phyloP scores from a whole-genome alignment of 2,113 vertebrate genomes.

The Crotalus horridus region DNA sequence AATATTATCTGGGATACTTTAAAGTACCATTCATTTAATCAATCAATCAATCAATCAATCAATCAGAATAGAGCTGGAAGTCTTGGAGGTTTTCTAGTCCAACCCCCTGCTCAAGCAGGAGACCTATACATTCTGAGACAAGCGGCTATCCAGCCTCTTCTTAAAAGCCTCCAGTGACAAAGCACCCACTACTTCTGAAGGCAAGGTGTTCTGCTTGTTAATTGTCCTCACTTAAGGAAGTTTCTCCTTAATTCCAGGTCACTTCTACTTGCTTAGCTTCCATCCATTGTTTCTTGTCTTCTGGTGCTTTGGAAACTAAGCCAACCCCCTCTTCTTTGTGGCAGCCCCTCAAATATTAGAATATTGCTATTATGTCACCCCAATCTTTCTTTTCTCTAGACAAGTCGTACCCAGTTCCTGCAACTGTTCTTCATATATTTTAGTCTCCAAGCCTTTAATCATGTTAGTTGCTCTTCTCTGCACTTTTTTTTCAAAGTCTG shows the following conservation, averaged over 20 bases:
- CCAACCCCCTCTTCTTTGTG: neutral
- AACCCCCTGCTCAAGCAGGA: neutral
- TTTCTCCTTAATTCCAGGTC: neutral
- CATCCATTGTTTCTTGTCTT: neutral
- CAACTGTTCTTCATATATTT: neutral
- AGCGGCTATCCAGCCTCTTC: neutral
- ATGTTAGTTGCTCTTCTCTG: neutral
- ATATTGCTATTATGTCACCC: neutral
- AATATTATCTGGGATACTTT: neutral
- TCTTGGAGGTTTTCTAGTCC: neutral
- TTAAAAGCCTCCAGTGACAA: neutral
- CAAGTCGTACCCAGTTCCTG: neutral
- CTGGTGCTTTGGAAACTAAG: neutral
- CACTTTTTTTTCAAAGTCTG: neutral
- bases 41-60: neutral
- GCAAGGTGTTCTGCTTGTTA: neutral
- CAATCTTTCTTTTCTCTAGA: neutral
- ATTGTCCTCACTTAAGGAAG: neutral
- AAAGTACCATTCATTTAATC: neutral
- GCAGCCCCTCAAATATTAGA: neutral
- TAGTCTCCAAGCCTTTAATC: neutral
- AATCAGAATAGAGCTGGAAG: neutral
- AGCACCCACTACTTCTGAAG: neutral
- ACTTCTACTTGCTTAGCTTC: neutral
- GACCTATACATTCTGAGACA: neutral